Evolutionary conservation across 2,888 invertebrate genomes (phyloP), one percentile per base, ranked within the genome.

Genomic region (Megamerina dolium): DNA sequence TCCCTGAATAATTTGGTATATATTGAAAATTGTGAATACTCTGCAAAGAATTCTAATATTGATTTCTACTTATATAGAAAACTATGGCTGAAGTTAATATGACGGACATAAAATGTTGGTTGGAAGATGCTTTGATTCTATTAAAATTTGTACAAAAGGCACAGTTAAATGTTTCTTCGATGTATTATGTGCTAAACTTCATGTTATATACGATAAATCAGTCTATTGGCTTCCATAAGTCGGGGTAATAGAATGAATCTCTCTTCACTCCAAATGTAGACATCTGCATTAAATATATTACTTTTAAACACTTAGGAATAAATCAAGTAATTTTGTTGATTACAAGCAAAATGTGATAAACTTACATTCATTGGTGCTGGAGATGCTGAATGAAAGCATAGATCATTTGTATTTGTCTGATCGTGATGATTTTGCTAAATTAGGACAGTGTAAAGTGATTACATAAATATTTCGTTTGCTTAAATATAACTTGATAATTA

Each of bases 371-470:
- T 34, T 39, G 10, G 19, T 37, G 6, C 39, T 43, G 14, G 33
- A 45, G 13, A 21, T 36, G 10, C 14, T 45, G 9, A 37, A 23
- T 10, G 40, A 45, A 40, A 20, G 14, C 21, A 16, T 31, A 5
- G 36, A 35, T 2, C 12, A 21, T 9, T 45, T 36, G 17, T 26
- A 27, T n/a, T n/a, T 41, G 8, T 5, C 21, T 8, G 26, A 45
- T 23, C 27, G 10, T 6, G n/a, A 30, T 5, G 40, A 35, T 14
- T 35, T 44, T 19, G 10, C 13, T 1, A 29, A 16, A 21, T 19
- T 45, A 13, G 40, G 31, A 10, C 27, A 40, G 29, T 13, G 44
- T 45, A n/a, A n/a, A n/a, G n/a, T 13, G 12, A 31, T 27, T 14
- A 8, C 10, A 32, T 2, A 2, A 2, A 27, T 12, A 19, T 4